Base-by-base conservation (phyloP, 2,797 vertebrate genomes). In the Enteromius mattozi region DNA sequence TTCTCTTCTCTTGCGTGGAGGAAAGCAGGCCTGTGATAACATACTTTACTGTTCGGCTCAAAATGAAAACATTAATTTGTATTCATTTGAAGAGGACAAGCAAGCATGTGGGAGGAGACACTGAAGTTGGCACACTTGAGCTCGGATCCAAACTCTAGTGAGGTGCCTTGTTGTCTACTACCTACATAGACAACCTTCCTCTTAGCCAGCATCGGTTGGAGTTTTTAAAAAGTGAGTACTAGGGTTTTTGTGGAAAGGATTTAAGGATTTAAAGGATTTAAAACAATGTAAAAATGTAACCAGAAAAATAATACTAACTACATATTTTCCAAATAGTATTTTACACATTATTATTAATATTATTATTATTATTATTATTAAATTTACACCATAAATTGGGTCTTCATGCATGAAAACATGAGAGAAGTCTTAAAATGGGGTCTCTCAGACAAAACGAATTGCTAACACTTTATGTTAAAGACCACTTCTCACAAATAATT, bases 31-130 rank as follows among this genome's bases (percentile, higher is more conserved):
- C 93, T 94, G 92, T 87, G 88, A 92, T 92, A 92, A 93, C 93
- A 95, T 94, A 93, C 92, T 94, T 94, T 88, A 86, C 89, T 88
- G 92, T 93, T 85, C 90, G 92, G 91, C 91, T 93, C 91, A 88
- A 92, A 93, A 92, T 85, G 89, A 95, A 95, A 95, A 95, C 94
- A 94, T 90, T 93, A 91, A 91, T 95, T 94, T 92, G 92, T 94
- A 94, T 92, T 94, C 83, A 94, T 94, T 93, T 93, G 88, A 92
- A 90, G 92, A 88, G 49, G 89, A 82, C 40, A 63, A 80, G 79
- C 91, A 89, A 85, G 87, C 33, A 78, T 90, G 88, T 33, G 84
- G 90, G 72, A 82, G 79, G 81, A 65, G 68, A 80, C 68, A 68
- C 72, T 76, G 27, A 33, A 71, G 82, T 65, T 80, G 82, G 85